A percentile compares a stretch with the other conserved stretches of the same genome.
These are phyloP conservation scores for Orgyia antiqua DNA, from an alignment of 2,888 invertebrate species.

Conservation along the genomic window DNA sequence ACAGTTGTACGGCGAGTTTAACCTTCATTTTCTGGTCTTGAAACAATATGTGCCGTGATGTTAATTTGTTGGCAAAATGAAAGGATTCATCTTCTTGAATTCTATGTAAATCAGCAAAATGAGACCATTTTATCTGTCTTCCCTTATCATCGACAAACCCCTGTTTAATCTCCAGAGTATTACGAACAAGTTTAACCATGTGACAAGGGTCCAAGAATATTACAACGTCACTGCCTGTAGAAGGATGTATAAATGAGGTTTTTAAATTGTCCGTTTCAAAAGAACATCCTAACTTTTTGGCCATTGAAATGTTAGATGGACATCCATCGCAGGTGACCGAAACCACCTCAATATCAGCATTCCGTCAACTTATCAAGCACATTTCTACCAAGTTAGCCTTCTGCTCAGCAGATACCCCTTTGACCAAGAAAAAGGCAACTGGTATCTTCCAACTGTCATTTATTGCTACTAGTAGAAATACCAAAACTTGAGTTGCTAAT, in stretches of 20 bases:
- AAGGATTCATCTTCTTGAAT: constrained; percentile 2
- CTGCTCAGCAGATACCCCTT: background rate
- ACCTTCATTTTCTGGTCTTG: too few species aligned
- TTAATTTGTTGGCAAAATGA: constrained; percentile 3
- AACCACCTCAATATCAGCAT: background rate
- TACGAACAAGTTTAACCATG: constrained; percentile 20
- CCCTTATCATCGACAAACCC: background rate
- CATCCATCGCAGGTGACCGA: constrained; percentile 3
- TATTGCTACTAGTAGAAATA: constrained; percentile 3
- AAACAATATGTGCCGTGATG: constrained; percentile 3
- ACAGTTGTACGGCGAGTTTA: constrained; percentile 4
- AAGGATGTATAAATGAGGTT: background rate
- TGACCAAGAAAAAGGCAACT: constrained; percentile 3
- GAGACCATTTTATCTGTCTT: constrained; percentile 1
- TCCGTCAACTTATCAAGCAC: background rate
- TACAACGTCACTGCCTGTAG: background rate
- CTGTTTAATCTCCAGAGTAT: constrained; percentile 1
- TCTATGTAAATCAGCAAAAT: constrained; percentile 2
- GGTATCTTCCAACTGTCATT: constrained; percentile 4
- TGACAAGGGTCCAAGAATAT: constrained; percentile 1
- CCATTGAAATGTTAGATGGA: constrained; percentile 1
- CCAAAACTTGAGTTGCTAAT: constrained; percentile 1
- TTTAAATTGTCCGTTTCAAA: background rate
- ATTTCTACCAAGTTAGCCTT: constrained; percentile 1
- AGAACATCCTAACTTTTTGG: constrained; percentile 2